These are phyloP conservation scores for Xenops minutus DNA, from an alignment of 2,797 vertebrate genomes.

Conservation along the genomic window DNA sequence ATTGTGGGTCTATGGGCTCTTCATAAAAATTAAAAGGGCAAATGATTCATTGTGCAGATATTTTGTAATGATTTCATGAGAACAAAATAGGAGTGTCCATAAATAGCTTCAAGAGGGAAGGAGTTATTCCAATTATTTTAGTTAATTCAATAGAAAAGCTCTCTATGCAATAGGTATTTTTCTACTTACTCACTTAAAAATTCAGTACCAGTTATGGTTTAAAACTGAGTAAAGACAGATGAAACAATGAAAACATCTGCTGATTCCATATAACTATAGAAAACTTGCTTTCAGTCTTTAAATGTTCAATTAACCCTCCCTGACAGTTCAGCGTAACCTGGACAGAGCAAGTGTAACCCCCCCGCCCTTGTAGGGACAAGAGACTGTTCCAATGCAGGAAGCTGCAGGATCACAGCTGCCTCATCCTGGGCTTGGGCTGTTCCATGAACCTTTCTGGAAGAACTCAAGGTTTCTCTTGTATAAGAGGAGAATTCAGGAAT, in stretches of 20 bases:
- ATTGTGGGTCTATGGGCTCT: neutral
- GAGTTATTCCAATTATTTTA: neutral
- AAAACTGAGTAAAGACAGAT: neutral
- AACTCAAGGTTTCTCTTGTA: neutral
- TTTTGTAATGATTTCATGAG: neutral
- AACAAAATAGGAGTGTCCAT: neutral
- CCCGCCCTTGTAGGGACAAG: fast-evolving
- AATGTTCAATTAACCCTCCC: neutral
- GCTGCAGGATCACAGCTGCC: neutral
- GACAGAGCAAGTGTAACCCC: neutral
- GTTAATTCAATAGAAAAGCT: neutral
- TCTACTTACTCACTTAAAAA: neutral
- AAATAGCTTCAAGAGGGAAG: neutral
- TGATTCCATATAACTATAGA: neutral
- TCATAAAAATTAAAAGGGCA: neutral
- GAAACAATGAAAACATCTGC: neutral
- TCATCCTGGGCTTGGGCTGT: neutral
- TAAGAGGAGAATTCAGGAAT: neutral
- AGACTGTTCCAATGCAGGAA: neutral
- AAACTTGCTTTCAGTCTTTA: neutral
- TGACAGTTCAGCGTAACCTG: neutral
- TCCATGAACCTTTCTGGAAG: neutral
- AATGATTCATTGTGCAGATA: slow-evolving; percentile 24
- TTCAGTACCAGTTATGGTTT: neutral
- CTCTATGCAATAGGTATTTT: neutral